These are phyloP conservation scores for Micronycteris hirsuta DNA, from an alignment of 2,113 vertebrate species.

Conservation along the genomic window DNA sequence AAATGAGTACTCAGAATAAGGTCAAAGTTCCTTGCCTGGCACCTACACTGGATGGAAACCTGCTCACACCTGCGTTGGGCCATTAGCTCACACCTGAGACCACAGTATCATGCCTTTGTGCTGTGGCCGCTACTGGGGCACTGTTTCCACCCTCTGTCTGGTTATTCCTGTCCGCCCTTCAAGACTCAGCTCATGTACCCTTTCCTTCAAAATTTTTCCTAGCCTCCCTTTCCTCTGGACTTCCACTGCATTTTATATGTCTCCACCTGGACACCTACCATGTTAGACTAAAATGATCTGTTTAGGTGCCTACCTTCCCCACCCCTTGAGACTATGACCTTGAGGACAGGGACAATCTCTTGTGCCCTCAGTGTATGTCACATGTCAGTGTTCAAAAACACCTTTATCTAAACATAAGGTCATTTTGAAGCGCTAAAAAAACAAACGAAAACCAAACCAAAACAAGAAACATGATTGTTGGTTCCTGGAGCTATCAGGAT, in stretches of 20 bases:
- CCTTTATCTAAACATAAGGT: background rate
- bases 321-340: background rate
- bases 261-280: background rate
- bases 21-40: background rate
- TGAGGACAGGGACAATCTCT: background rate
- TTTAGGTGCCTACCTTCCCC: background rate
- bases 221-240: background rate
- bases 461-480: background rate
- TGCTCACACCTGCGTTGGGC: background rate
- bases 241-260: background rate
- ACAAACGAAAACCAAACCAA: no score
- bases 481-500: background rate
- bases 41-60: background rate
- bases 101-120: background rate
- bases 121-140: background rate
- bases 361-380: background rate
- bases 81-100: background rate
- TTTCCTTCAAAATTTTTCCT: background rate
- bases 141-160: background rate
- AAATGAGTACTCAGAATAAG: background rate
- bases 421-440: constrained; percentile 9
- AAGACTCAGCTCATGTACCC: background rate
- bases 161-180: background rate
- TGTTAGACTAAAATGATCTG: background rate
- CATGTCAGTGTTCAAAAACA: background rate